Evolutionary conservation across 2,797 vertebrate species (phyloP).

Genomic region (Emys orbicularis): DNA sequence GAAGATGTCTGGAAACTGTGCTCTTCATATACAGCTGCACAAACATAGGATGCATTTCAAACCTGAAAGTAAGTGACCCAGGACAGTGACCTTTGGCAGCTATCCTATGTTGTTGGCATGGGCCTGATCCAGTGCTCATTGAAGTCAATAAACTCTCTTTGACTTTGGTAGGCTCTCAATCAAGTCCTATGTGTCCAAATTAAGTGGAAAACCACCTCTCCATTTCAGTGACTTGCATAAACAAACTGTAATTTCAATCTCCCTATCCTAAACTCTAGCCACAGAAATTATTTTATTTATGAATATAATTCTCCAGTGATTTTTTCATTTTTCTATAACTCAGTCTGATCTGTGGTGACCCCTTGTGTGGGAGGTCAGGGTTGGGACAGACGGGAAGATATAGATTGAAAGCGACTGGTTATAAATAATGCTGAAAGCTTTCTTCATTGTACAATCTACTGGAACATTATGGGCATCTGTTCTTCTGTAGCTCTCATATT

Average conservation of each 20-base stretch:
- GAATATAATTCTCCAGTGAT: neutral
- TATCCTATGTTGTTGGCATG: accelerated
- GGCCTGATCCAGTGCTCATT: accelerated
- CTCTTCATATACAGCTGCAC: neutral
- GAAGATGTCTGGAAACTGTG: neutral
- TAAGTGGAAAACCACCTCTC: neutral
- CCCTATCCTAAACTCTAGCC: neutral
- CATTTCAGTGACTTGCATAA: neutral
- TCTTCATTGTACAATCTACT: neutral
- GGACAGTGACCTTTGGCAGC: neutral
- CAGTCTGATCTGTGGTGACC: neutral
- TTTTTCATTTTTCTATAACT: neutral
- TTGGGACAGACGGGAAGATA: neutral
- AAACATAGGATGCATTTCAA: neutral
- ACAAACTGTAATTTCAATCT: neutral
- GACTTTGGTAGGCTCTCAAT: neutral
- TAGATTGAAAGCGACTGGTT: neutral
- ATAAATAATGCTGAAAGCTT: neutral
- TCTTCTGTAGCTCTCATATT: accelerated
- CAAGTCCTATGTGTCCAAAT: accelerated
- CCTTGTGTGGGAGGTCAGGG: neutral
- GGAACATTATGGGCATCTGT: neutral
- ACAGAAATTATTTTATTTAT: neutral
- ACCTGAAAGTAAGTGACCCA: neutral
- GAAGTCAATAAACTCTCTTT: neutral